These are phyloP conservation scores for Mythimna pallens DNA, from an alignment of 2,888 invertebrate genomes.

Conservation along the genomic window DNA sequence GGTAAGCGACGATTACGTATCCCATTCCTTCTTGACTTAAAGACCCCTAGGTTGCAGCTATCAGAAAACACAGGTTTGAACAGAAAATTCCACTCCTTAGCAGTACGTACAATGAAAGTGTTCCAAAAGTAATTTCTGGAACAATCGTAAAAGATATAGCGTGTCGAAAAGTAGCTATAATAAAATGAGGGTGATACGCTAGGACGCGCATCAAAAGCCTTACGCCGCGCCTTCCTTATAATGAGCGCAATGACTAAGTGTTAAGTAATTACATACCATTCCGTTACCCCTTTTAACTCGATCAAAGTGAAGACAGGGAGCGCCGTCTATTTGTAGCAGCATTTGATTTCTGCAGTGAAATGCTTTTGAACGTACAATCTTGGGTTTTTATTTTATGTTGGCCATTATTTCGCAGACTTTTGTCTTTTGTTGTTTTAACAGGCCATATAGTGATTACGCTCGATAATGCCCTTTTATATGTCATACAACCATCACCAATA, in stretches of 20 bases:
- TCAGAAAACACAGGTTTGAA: no score
- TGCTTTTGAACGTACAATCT: constrained; percentile 13
- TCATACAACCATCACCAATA: no score
- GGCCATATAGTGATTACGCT: no score
- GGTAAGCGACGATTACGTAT: no score
- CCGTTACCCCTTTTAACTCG: constrained; percentile 52
- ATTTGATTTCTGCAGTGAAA: constrained; percentile 47
- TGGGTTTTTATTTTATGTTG: constrained; percentile 25
- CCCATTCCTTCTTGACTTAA: no score
- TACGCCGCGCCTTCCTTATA: constrained; percentile 34
- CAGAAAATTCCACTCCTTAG: no score
- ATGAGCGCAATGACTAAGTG: constrained; percentile 62
- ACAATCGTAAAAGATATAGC: constrained; percentile 5
- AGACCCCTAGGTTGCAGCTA: no score
- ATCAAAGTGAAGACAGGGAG: constrained; percentile 53
- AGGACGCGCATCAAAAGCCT: constrained; percentile 54
- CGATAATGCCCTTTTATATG: no score
- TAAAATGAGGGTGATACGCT: constrained; percentile 24
- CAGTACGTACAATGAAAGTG: no score
- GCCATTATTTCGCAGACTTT: background rate
- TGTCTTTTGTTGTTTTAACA: background rate
- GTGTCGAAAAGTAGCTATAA: constrained; percentile 26
- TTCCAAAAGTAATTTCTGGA: background rate
- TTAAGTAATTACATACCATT: constrained; percentile 63
- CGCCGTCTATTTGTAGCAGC: constrained; percentile 25